These are phyloP conservation scores for Gasterosteus nipponicus DNA, from an alignment of 2,113 vertebrate genomes.

Conservation along the genomic window DNA sequence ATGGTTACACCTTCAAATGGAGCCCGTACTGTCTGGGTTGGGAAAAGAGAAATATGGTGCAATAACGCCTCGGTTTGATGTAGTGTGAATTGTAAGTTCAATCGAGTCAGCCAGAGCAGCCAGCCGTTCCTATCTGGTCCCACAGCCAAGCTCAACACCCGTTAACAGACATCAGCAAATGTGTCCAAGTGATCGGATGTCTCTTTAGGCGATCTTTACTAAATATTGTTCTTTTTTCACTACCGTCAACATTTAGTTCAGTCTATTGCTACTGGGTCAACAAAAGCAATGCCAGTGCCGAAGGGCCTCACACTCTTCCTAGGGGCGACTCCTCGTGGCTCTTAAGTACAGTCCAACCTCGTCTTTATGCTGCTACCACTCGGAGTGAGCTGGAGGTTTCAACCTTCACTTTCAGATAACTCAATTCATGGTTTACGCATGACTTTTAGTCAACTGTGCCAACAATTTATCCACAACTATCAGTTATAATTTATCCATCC, in stretches of 20 bases:
- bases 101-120: neutral
- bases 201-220: too few relatives aligned
- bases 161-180: neutral
- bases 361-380: neutral
- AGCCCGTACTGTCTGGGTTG: neutral
- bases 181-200: neutral
- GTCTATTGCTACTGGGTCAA: neutral
- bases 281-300: neutral
- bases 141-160: neutral
- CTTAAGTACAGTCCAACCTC: neutral
- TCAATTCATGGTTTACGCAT: neutral
- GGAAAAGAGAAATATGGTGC: slow-evolving; percentile 8
- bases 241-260: neutral
- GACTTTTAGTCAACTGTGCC: neutral
- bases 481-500: too few relatives aligned
- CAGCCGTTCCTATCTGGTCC: neutral
- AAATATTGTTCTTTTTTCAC: neutral
- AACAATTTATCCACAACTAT: too few relatives aligned
- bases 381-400: neutral
- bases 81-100: neutral
- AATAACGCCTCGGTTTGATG: slow-evolving; percentile 1
- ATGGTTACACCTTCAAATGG: neutral
- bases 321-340: too few relatives aligned
- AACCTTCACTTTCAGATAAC: neutral
- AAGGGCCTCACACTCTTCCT: neutral